Base-by-base conservation (phyloP, 1,140 invertebrate species). In the Diploscapter pachys region DNA sequence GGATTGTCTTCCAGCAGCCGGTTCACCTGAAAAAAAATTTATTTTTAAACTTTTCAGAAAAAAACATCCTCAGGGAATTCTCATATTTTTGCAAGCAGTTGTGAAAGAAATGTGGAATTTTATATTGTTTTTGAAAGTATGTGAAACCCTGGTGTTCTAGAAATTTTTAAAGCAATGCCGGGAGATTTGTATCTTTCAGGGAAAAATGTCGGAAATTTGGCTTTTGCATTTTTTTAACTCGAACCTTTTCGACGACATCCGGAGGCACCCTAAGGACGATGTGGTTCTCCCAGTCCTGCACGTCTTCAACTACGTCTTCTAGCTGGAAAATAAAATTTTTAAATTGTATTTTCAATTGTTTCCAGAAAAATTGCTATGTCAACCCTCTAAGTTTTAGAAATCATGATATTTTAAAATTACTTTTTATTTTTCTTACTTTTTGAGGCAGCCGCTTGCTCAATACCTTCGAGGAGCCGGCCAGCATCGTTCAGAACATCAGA, bases 271-370 rank as follows among this genome's bases (percentile, higher is more conserved):
- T 73, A 5, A 84, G 52, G 53, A 84, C 69, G 2, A 81, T 59
- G 70, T 84, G 83, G 62, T 82, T 85, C 65, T 84, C 83, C 79
- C 82, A 84, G 9, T 86, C 85, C n/a, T 61, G 75, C 11, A 73
- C 61, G 56, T 76, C 75, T 49, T 76, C 75, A 9, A 63, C 63
- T 11, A 72, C 9, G 5, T 72, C 71, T 9, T 31, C 52, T 11
- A 71, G 56, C 69, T 48, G 50, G 11, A 67, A 8, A 59, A 63
- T 69, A 65, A 8, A 59, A 59, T 59, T 11, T 11, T 59, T 59
- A 1, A 59, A 59, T 59, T 31, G 31, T 31, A 31, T 31, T 31
- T 31, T 31, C 31, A 31, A 31, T 31, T 31, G 31, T 31, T 31
- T 31, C 31, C 31, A 31, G 31, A 31, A 31, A 31, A 31, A 31